A percentile compares a stretch with the other conserved stretches of the same genome.
These are phyloP conservation scores for Sebastes alutus DNA, from an alignment of 2,797 vertebrate species.

Conservation along the genomic window DNA sequence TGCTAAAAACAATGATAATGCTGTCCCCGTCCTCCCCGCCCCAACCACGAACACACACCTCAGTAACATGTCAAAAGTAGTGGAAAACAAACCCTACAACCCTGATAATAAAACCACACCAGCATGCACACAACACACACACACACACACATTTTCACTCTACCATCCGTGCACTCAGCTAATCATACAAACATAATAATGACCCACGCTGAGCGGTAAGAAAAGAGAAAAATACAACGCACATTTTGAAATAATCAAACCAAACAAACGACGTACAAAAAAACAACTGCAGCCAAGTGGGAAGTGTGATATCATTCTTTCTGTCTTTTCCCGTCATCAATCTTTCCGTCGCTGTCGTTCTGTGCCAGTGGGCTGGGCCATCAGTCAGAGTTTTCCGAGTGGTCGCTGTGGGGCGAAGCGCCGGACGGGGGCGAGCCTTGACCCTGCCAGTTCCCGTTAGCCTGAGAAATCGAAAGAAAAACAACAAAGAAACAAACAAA, in stretches of 20 bases:
- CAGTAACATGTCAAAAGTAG: slow-evolving; percentile 80
- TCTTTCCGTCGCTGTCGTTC: slow-evolving; percentile 56
- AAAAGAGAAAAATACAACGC: slow-evolving; percentile 42
- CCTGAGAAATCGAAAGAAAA: slow-evolving; percentile 65
- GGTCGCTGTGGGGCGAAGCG: slow-evolving; percentile 88
- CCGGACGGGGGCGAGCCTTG: slow-evolving; percentile 87
- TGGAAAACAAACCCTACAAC: slow-evolving; percentile 67
- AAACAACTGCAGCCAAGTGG: slow-evolving; percentile 76
- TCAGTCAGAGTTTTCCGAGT: slow-evolving; percentile 93
- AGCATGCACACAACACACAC: slow-evolving; percentile 60
- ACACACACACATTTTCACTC: slow-evolving; percentile 38
- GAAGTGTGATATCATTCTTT: slow-evolving; percentile 78
- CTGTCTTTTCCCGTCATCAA: slow-evolving; percentile 63
- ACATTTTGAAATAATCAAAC: slow-evolving; percentile 63
- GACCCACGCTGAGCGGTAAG: slow-evolving; percentile 50
- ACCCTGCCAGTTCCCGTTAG: slow-evolving; percentile 91
- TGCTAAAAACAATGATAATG: slow-evolving; percentile 79
- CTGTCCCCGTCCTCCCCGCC: slow-evolving; percentile 7
- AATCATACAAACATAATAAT: slow-evolving; percentile 45
- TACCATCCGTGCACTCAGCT: slow-evolving; percentile 56
- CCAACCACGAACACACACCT: slow-evolving; percentile 64
- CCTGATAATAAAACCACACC: slow-evolving; percentile 68
- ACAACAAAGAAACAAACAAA: not conserved
- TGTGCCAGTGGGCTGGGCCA: slow-evolving; percentile 42
- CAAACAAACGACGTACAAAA: slow-evolving; percentile 62